Conservation (phyloP, 2,888 invertebrate species). For the Clusia tigrina region DNA sequence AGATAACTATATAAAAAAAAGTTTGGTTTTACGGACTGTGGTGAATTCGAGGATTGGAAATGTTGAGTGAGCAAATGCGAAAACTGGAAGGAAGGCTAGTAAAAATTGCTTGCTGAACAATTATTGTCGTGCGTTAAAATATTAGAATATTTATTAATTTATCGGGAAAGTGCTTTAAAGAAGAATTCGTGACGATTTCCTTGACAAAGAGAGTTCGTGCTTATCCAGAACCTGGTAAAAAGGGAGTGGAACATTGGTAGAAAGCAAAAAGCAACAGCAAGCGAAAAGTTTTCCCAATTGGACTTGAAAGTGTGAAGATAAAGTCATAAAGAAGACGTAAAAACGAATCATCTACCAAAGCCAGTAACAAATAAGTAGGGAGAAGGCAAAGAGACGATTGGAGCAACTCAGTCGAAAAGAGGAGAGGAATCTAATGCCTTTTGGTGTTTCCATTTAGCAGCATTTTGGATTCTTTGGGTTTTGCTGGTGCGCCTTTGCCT, state of each 20-base stretch:
- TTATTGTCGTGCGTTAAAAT: constrained; percentile 35
- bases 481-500: background rate
- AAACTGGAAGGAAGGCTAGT: no score
- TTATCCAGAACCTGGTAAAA: constrained; percentile 14
- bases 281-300: constrained; percentile 30
- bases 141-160: constrained; percentile 22
- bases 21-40: no score
- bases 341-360: constrained; percentile 31
- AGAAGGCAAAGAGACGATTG: constrained; percentile 11
- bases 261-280: constrained; percentile 21
- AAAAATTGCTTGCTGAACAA: no score
- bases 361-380: constrained; percentile 23
- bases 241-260: constrained; percentile 13
- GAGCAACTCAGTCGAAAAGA: constrained; percentile 22
- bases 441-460: constrained; percentile 5
- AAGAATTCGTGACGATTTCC: background rate
- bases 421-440: constrained; percentile 25
- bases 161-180: background rate
- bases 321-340: constrained; percentile 17
- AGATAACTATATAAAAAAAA: no score
- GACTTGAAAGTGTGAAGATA: constrained; percentile 29
- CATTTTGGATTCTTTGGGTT: constrained; percentile 8
- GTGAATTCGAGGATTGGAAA: no score
- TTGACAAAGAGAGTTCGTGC: constrained; percentile 13
- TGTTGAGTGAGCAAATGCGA: no score